A percentile compares a stretch with the other conserved stretches of the same genome.
Conservation (phyloP, 2,888 invertebrate genomes). For the Scrobipalpa costella region DNA sequence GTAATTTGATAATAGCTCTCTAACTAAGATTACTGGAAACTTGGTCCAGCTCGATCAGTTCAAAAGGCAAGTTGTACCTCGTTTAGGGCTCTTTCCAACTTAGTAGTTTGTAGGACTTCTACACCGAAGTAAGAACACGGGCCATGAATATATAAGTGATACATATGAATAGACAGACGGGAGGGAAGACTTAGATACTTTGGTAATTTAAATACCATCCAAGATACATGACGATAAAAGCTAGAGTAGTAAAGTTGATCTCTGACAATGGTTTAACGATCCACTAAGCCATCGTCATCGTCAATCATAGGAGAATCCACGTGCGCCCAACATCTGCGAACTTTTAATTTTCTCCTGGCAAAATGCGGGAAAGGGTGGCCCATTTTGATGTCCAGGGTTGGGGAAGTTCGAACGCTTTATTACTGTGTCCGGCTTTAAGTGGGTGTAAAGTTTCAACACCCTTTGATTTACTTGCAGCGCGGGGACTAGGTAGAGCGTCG, state of each 20-base stretch:
- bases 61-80: constrained; percentile 47
- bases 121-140: constrained; percentile 26
- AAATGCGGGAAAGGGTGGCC: constrained; percentile 73
- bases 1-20: constrained; percentile 36
- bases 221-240: too few species aligned
- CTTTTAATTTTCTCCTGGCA: constrained; percentile 73
- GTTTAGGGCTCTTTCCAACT: constrained; percentile 45
- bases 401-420: constrained; percentile 80
- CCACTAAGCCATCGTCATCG: constrained; percentile 19
- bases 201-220: background rate
- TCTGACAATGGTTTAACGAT: constrained; percentile 27
- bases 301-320: constrained; percentile 33
- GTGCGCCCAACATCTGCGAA: constrained; percentile 58
- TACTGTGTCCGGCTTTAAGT: constrained; percentile 81
- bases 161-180: background rate
- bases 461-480: constrained; percentile 79
- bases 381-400: constrained; percentile 78
- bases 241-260: background rate
- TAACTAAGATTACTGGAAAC: constrained; percentile 40
- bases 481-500: constrained; percentile 63
- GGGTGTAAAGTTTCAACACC: constrained; percentile 82
- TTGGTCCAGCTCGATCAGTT: constrained; percentile 47
- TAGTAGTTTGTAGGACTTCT: constrained; percentile 57
- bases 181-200: background rate
- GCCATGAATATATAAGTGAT: constrained; percentile 21